Conservation (phyloP, 2,888 invertebrate genomes). For the Cynaeus angustus region DNA sequence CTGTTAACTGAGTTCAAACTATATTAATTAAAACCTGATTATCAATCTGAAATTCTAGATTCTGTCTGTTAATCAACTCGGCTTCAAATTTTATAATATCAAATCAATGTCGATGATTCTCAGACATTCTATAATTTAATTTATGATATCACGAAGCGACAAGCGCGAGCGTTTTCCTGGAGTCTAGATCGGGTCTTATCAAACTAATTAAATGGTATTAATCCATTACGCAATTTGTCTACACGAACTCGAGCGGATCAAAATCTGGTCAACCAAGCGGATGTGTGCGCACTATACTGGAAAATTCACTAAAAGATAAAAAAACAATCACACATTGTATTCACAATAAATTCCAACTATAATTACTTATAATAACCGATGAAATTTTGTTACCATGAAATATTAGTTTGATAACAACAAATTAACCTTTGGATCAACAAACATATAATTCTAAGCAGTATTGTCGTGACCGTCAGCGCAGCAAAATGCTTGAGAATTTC, state of each 20-base stretch:
- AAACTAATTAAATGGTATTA: too few species aligned
- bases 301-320: neutral
- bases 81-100: too few species aligned
- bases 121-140: too few species aligned
- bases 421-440: neutral
- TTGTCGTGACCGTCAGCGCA: neutral
- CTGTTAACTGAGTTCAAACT: too few species aligned
- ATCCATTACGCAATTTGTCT: neutral
- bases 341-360: too few species aligned
- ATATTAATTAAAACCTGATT: too few species aligned
- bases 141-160: too few species aligned
- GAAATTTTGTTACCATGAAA: neutral
- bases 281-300: neutral
- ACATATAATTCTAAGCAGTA: neutral
- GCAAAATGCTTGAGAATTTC: neutral
- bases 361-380: neutral
- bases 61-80: too few species aligned
- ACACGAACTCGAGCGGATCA: slow-evolving; percentile 1
- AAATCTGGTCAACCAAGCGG: neutral
- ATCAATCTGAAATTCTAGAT: too few species aligned
- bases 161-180: too few species aligned
- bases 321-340: neutral
- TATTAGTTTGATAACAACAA: neutral
- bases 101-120: too few species aligned
- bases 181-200: too few species aligned